Percentiles rank a stretch among this genome's conserved stretches.
Conservation (phyloP, 2,797 vertebrate genomes). For the Takifugu ocellatus region DNA sequence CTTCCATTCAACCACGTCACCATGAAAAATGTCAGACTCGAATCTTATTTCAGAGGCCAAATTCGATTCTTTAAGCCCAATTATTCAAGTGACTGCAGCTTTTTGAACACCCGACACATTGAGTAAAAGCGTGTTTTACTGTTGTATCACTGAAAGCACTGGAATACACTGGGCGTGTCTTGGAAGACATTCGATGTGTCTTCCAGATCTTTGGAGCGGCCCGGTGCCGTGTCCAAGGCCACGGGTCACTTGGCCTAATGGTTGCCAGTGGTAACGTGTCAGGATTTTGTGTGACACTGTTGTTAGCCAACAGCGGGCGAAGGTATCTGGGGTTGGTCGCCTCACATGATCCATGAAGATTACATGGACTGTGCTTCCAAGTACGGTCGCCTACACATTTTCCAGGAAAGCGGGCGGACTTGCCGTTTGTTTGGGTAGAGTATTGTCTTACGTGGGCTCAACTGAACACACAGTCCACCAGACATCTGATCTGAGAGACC, state of each 20-base stretch:
- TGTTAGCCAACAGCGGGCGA: slow-evolving; percentile 1
- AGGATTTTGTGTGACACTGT: no score
- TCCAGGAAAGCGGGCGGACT: slow-evolving; percentile 20
- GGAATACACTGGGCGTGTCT: no score
- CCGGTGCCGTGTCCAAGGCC: slow-evolving; percentile 3
- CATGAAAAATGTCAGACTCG: no score
- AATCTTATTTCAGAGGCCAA: no score
- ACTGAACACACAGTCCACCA: slow-evolving; percentile 20
- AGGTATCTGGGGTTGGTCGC: no score
- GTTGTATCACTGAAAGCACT: no score
- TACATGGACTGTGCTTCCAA: slow-evolving; percentile 37
- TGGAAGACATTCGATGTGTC: not conserved
- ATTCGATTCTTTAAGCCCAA: no score
- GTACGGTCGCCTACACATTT: slow-evolving; percentile 19
- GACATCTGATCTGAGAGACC: slow-evolving; percentile 19
- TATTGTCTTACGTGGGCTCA: slow-evolving; percentile 9
- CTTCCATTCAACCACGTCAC: no score
- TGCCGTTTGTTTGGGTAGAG: slow-evolving; percentile 24
- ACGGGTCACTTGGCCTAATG: slow-evolving; percentile 43
- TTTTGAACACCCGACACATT: no score
- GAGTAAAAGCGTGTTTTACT: no score
- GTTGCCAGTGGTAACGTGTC: not conserved
- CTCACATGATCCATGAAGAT: slow-evolving; percentile 3
- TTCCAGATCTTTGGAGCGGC: slow-evolving; percentile 13
- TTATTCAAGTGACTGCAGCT: no score